phyloP scores from a whole-genome alignment of 2,797 vertebrate genomes.

The Anguilla megastoma region DNA sequence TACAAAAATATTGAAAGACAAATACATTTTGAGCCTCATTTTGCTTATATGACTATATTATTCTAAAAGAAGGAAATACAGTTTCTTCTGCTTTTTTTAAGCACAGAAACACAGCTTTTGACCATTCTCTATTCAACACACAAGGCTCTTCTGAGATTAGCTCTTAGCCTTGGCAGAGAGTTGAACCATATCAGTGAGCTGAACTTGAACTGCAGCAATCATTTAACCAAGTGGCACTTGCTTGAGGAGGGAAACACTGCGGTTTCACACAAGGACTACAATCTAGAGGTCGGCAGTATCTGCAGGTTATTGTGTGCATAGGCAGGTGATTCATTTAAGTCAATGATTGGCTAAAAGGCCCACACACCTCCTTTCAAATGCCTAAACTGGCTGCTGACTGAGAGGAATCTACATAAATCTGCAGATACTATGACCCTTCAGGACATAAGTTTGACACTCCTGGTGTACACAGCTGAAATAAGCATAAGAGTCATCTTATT shows the following conservation, averaged over 20 bases:
- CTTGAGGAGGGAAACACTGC: not conserved
- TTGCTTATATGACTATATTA: not conserved
- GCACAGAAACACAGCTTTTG: not conserved
- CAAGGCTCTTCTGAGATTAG: not conserved
- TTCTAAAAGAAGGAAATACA: not conserved
- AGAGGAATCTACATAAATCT: too few relatives aligned
- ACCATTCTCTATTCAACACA: not conserved
- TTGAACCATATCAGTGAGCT: not conserved
- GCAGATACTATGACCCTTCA: too few relatives aligned
- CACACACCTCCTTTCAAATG: not conserved
- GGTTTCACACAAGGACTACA: not conserved
- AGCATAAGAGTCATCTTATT: too few relatives aligned
- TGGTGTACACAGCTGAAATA: too few relatives aligned
- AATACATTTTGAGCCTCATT: not conserved
- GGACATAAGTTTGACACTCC: too few relatives aligned
- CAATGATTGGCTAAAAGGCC: not conserved
- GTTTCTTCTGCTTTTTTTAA: not conserved
- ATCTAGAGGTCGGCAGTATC: not conserved
- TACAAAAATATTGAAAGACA: not conserved
- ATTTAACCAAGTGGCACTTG: not conserved
- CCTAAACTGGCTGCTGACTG: not conserved
- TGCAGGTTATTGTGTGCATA: not conserved
- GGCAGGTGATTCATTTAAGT: not conserved
- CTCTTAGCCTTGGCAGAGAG: not conserved
- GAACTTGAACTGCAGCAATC: not conserved